Evolutionary conservation across 2,888 invertebrate species (phyloP), one percentile per base, ranked within the genome.

Genomic region (Odontocolon sp.): DNA sequence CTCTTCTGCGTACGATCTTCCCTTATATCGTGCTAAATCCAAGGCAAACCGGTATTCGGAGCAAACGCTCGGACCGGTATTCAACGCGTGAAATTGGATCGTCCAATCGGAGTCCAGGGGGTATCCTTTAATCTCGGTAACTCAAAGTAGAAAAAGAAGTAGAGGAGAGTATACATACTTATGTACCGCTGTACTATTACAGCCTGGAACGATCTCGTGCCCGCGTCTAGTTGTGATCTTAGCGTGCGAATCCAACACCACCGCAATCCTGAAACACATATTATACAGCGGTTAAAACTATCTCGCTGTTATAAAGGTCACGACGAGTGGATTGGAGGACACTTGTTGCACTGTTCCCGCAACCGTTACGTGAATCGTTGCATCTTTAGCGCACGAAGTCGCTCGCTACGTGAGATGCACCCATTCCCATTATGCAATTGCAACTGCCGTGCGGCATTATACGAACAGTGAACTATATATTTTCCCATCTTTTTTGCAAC

Each of bases 21-120:
- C 68, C 61, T 63, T 45, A 56, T 33, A 68, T 47, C 52, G 67
- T 63, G 52, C 38, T 28, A 63, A 9, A 68, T 54, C 54, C 59
- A 52, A 68, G 59, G 73, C 68, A 36, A 74, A 74, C 73, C 16
- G 18, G 59, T 57, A n/a, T n/a, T n/a, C n/a, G 33, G n/a, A 21
- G 8, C 28, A 14, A n/a, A n/a, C 33, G 40, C 31, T 47, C 52
- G 42, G 45, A 38, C 38, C 36, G 36, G 40, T 47, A 50, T 6
- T 23, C 54, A 54, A 63, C 56, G 36, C 61, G 63, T 63, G 56
- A 75, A 75, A 75, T 70, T 75, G 70, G 70, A 75, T 75, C 68
- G 42, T 50, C 28, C 31, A n/a, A n/a, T n/a, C n/a, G n/a, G n/a
- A n/a, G n/a, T n/a, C n/a, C n/a, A n/a, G n/a, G n/a, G n/a, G n/a